Percentiles rank a stretch among this genome's conserved stretches.
phyloP scores from a whole-genome alignment of 2,797 vertebrate genomes.

The Petrocephalus sullivani region DNA sequence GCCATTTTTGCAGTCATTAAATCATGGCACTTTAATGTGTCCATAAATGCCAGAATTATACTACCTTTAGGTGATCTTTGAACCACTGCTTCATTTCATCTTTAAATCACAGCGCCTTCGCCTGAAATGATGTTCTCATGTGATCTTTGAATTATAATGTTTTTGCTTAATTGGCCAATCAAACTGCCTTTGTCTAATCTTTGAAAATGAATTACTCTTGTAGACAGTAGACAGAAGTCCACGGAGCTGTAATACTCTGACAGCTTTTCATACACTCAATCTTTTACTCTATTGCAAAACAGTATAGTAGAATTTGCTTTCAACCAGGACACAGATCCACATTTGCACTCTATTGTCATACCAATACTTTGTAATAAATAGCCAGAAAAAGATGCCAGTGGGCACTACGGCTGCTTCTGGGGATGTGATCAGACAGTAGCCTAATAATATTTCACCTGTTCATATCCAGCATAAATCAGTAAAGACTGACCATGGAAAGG shows the following conservation, averaged over 20 bases:
- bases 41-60: not conserved
- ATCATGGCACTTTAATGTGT: not conserved
- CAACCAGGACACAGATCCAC: not conserved
- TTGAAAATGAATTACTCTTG: not conserved
- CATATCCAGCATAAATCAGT: not conserved
- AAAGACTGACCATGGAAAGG: not conserved
- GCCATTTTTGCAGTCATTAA: not conserved
- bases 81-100: not conserved
- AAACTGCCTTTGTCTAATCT: not conserved
- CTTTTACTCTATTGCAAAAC: not conserved
- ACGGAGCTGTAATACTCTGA: not conserved
- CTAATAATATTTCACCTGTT: not conserved
- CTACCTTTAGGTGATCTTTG: not conserved
- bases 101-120: not conserved
- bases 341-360: not conserved
- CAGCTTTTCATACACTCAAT: not conserved
- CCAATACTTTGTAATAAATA: not conserved
- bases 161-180: not conserved
- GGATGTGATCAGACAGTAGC: not conserved
- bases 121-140: not conserved
- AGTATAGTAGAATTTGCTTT: not conserved
- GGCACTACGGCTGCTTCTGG: not conserved
- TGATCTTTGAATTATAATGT: not conserved
- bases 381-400: not conserved
- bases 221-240: not conserved